Evolutionary conservation across 53 echinoderm and acorn worm genomes (phyloP).

Genomic region (Crossaster papposus): DNA sequence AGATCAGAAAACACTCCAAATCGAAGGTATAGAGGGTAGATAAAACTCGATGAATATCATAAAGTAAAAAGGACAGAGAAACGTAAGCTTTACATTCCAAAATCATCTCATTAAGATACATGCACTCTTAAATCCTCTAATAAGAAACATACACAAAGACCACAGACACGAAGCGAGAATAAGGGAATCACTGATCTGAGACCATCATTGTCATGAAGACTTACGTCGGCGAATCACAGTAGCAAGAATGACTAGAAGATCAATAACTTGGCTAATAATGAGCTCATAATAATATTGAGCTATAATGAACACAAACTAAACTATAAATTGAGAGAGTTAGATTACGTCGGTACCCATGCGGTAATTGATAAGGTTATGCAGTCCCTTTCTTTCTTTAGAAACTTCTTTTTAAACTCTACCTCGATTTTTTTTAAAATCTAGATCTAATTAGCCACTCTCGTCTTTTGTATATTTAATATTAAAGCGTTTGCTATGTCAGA

Average conservation of each 20-base stretch:
- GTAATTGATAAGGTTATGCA: not conserved
- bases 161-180: not conserved
- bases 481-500: conserved; percentile 3
- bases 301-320: not conserved
- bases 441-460: conserved; percentile 29
- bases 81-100: not conserved
- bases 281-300: not conserved
- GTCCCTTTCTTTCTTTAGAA: not conserved
- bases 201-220: too few species aligned
- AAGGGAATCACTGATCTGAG: too few species aligned
- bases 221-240: too few species aligned
- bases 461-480: conserved; percentile 34
- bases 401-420: not conserved
- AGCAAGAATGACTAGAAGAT: not conserved
- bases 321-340: not conserved
- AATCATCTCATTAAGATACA: not conserved
- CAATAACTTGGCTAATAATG: not conserved
- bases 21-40: not conserved
- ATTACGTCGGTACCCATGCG: not conserved
- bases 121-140: not conserved
- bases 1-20: not conserved
- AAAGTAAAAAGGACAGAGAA: not conserved
- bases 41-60: not conserved
- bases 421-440: conserved; percentile 6
- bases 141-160: not conserved